Percentiles rank a stretch among this genome's conserved stretches.
Conservation (phyloP, 1,140 invertebrate species). For the Epicauta chinensis region DNA sequence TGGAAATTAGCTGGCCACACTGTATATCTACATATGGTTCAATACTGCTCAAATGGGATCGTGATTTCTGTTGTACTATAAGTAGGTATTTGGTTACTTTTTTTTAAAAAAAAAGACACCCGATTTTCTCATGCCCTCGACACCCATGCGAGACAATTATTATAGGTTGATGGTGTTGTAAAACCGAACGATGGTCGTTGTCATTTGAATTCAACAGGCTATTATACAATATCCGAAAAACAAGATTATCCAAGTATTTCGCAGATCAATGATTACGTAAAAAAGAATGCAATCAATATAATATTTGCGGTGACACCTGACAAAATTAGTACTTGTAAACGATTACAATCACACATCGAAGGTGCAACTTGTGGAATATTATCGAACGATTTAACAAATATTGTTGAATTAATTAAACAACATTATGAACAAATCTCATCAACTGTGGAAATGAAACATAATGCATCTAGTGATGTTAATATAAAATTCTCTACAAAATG, state of each 20-base stretch:
- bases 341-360: conserved; percentile 54
- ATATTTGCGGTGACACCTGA: conserved; percentile 78
- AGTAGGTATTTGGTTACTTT: no score
- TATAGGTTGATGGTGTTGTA: conserved; percentile 70
- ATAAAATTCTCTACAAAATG: conserved; percentile 87
- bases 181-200: conserved; percentile 80
- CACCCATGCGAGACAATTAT: no score
- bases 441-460: conserved; percentile 87
- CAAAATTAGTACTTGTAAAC: conserved; percentile 58
- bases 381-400: conserved; percentile 64
- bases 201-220: conserved; percentile 58
- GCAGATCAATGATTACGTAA: conserved; percentile 57
- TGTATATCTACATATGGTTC: no score
- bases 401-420: conserved; percentile 63
- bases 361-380: conserved; percentile 62
- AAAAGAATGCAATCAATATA: conserved; percentile 72
- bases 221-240: conserved; percentile 59
- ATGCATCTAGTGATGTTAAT: conserved; percentile 74
- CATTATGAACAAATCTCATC: conserved; percentile 85
- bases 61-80: no score
- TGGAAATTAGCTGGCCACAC: no score
- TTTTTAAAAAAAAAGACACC: no score
- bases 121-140: no score
- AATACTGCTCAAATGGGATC: no score
- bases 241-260: conserved; percentile 66